These are phyloP conservation scores for Ligdia adustata DNA, from an alignment of 2,888 invertebrate species.

Conservation along the genomic window DNA sequence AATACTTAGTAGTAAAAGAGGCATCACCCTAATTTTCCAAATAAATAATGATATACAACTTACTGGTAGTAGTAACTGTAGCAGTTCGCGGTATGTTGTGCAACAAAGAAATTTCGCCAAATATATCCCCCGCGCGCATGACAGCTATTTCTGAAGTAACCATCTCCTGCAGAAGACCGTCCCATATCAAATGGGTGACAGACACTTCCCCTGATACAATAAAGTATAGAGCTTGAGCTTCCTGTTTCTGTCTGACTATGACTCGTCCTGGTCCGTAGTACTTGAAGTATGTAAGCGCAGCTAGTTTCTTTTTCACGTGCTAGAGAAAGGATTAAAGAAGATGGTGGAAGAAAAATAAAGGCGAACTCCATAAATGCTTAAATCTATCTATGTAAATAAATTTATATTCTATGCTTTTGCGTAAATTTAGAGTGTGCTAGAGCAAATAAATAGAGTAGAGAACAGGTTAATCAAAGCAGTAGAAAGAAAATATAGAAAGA, in stretches of 20 bases:
- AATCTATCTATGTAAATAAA: too few species aligned
- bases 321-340: not conserved
- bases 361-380: not conserved
- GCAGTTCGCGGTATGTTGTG: slow-evolving; percentile 85
- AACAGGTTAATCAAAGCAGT: too few species aligned
- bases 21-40: too few species aligned
- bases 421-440: too few species aligned
- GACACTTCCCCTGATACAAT: slow-evolving; percentile 83
- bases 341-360: not conserved
- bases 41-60: too few species aligned
- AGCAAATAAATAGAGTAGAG: too few species aligned
- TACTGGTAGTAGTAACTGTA: slow-evolving; percentile 77
- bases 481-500: too few species aligned
- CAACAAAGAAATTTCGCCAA: slow-evolving; percentile 87
- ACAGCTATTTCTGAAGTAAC: slow-evolving; percentile 75
- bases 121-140: slow-evolving; percentile 85
- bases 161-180: slow-evolving; percentile 74
- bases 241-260: slow-evolving; percentile 85
- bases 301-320: slow-evolving; percentile 65
- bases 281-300: slow-evolving; percentile 85
- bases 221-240: slow-evolving; percentile 85
- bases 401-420: too few species aligned
- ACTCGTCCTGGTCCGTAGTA: slow-evolving; percentile 83
- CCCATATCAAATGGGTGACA: slow-evolving; percentile 77
- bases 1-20: too few species aligned